Conservation (phyloP, 1,140 invertebrate species). For the Drosophila chauvacae region DNA sequence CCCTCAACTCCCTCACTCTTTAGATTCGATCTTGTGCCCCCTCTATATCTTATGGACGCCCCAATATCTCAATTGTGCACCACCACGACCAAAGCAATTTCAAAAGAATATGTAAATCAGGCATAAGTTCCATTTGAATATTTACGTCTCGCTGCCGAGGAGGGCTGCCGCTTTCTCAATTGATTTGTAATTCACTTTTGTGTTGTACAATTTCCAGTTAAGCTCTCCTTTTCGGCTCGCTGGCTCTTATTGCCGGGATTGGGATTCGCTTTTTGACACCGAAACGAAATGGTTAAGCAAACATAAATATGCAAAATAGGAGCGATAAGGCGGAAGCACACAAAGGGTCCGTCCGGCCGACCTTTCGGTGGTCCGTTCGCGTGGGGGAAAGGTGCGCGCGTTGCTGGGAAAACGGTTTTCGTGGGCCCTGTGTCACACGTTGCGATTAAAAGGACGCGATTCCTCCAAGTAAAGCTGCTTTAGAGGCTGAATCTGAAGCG, state of each 20-base stretch:
- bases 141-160: conserved; percentile 46
- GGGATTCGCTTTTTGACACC: conserved; percentile 30
- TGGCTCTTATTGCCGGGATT: conserved; percentile 34
- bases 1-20: neutral
- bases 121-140: conserved; percentile 43
- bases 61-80: conserved; percentile 46
- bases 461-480: conserved; percentile 28
- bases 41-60: conserved; percentile 1
- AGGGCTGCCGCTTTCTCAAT: conserved; percentile 14
- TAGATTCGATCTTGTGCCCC: neutral
- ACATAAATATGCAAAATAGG: conserved; percentile 51
- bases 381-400: conserved; percentile 44
- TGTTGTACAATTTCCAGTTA: conserved; percentile 16
- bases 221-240: conserved; percentile 19
- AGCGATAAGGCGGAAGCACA: conserved; percentile 37
- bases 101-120: conserved; percentile 47
- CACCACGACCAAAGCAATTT: conserved; percentile 33
- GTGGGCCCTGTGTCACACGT: conserved; percentile 40
- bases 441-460: conserved; percentile 34
- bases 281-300: conserved; percentile 37
- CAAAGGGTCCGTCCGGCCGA: neutral
- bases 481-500: conserved; percentile 12
- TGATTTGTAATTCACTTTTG: conserved; percentile 54
- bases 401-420: conserved; percentile 19
- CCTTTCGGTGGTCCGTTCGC: neutral